Evolutionary conservation across 2,113 vertebrate species (phyloP), one percentile per base, ranked within the genome.

Genomic region (Scomber colias): DNA sequence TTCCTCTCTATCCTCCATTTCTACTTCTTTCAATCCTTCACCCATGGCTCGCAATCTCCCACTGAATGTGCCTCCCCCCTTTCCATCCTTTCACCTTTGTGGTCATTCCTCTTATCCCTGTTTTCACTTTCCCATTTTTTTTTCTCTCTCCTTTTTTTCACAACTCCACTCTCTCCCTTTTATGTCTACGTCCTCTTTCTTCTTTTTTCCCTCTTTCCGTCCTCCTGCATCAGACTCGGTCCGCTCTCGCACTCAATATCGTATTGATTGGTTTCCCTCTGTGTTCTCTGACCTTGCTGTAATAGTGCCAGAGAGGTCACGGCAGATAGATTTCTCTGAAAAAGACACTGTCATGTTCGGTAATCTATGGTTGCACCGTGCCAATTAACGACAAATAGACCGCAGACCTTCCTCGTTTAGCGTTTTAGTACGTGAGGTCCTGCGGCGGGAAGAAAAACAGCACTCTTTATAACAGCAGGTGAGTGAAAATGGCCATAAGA

Each of bases 201-300:
- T 63, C 21, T 64, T 51, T 27, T 1, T 1, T 78, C 49, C 40
- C 71, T 70, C 65, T 59, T 56, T 65, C 55, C n/a, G 27, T 63
- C 31, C 61, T 54, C 53, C 54, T 30, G 27, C 69, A 72, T 82
- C 91, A 83, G 78, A 77, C 83, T 67, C 31, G 10, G 62, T 70
- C 81, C 24, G 27, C 68, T 81, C 62, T 77, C 27, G n/a, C 80
- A 93, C 86, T 94, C 92, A 90, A 94, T 94, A 90, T 68, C 12
- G 62, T 89, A 94, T 94, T 72, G 93, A 94, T 90, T 87, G 76
- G 86, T 90, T 90, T 94, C 55, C 75, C 86, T 90, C 84, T 90
- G 87, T 82, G 87, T 91, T 89, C 86, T 79, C 66, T 92, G 93
- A 94, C 93, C 93, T 94, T 93, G 92, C 77, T 92, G 90, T 92